A percentile compares a stretch with the other conserved stretches of the same genome.
Evolutionary conservation across 2,113 vertebrate genomes (phyloP).

Genomic region (Crypturellus undulatus): DNA sequence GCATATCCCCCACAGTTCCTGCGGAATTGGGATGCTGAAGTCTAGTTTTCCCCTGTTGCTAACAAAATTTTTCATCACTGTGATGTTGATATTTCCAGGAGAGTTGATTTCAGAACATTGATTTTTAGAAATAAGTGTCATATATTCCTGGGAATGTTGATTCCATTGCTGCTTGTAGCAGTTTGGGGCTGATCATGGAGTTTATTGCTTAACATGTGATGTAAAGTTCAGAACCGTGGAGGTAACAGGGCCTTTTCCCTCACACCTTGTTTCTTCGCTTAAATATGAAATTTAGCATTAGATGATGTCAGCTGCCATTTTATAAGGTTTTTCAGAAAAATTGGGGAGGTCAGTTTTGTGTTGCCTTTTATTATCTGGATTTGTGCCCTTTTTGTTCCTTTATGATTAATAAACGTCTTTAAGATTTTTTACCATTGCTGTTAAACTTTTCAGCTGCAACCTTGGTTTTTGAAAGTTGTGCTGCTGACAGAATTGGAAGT

Average conservation of each 20-base stretch:
- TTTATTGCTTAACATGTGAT: neutral
- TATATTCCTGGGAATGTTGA: neutral
- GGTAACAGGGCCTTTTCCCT: neutral
- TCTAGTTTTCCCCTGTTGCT: neutral
- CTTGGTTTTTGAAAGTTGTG: neutral
- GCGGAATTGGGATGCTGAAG: neutral
- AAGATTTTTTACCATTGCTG: neutral
- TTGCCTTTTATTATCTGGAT: neutral
- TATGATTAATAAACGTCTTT: neutral
- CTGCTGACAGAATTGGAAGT: neutral
- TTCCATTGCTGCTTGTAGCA: neutral
- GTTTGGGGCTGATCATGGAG: neutral
- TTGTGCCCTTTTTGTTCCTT: neutral
- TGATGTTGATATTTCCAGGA: neutral
- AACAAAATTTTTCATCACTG: neutral
- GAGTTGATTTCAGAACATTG: neutral
- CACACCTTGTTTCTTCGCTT: fast-evolving
- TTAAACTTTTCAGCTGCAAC: neutral
- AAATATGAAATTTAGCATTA: neutral
- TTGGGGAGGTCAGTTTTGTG: neutral
- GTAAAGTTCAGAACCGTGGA: neutral
- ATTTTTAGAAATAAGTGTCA: neutral
- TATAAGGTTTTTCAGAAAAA: neutral
- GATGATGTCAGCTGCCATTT: neutral
- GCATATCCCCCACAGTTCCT: neutral